phyloP scores from a whole-genome alignment of 2,888 invertebrate genomes.

The Epistrophella euchroma region DNA sequence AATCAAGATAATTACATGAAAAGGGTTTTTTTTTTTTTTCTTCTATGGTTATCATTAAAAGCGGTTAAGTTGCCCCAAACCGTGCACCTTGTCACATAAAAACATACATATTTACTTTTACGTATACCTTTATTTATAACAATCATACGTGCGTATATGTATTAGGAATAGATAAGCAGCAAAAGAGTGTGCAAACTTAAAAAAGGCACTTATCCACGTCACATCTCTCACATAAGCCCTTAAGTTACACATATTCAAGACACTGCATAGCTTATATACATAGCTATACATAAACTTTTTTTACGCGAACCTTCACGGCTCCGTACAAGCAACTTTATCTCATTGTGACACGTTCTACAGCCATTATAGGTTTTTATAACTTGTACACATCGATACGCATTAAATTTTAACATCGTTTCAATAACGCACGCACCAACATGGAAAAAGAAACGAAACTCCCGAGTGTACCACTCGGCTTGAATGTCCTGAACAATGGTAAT shows the following conservation, averaged over 20 bases:
- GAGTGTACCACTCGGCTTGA: constrained; percentile 66
- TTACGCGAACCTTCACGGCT: constrained; percentile 32
- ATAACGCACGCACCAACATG: constrained; percentile 63
- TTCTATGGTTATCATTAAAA: constrained; percentile 53
- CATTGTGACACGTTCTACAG: constrained; percentile 74
- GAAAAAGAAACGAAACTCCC: constrained; percentile 32
- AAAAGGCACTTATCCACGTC: constrained; percentile 55
- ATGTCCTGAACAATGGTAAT: constrained; percentile 65
- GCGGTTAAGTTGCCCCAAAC: constrained; percentile 37
- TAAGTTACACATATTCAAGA: constrained; percentile 37
- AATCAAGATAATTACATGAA: constrained; percentile 73
- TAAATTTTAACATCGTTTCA: constrained; percentile 74
- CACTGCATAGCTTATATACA: neutral
- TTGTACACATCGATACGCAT: constrained; percentile 76
- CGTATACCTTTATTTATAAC: neutral
- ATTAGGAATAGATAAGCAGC: constrained; percentile 43
- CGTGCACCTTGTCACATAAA: constrained; percentile 34
- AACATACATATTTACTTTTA: neutral
- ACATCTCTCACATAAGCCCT: constrained; percentile 53
- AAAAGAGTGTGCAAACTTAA: constrained; percentile 54
- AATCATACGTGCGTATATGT: neutral
- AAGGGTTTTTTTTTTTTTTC: constrained; percentile 64
- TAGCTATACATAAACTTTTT: neutral
- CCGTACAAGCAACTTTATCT: constrained; percentile 70
- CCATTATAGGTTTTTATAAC: constrained; percentile 76